A percentile compares a stretch with the other conserved stretches of the same genome.
Evolutionary conservation across 2,888 invertebrate genomes (phyloP).

Genomic region (Hypercompe scribonia): DNA sequence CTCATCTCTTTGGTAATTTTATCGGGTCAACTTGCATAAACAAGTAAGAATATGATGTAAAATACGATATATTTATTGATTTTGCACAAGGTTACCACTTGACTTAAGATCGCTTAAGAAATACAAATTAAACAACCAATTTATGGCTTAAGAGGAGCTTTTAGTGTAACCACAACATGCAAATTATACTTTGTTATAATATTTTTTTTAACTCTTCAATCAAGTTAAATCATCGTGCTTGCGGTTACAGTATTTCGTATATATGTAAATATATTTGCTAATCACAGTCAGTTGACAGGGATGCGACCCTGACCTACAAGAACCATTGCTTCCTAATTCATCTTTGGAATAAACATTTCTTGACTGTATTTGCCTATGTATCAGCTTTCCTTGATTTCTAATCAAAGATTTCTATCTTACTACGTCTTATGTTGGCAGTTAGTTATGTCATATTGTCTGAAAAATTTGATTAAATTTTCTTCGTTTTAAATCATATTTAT

Average conservation of each 20-base stretch:
- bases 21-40: constrained; percentile 16
- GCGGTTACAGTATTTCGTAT: background rate
- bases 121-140: background rate
- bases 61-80: constrained; percentile 25
- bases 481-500: too few relatives aligned
- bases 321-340: background rate
- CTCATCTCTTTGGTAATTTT: constrained; percentile 20
- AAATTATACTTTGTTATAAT: background rate
- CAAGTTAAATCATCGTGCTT: background rate
- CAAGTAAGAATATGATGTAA: constrained; percentile 14
- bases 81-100: constrained; percentile 3
- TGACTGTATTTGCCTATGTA: too few relatives aligned
- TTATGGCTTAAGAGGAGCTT: constrained; percentile 2
- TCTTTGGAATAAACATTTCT: too few relatives aligned
- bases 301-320: background rate
- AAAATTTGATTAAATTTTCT: too few relatives aligned
- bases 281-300: background rate
- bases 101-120: background rate
- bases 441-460: too few relatives aligned
- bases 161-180: background rate
- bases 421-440: too few relatives aligned
- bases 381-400: too few relatives aligned
- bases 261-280: background rate
- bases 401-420: too few relatives aligned
- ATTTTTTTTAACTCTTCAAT: background rate